Evolutionary conservation across 2,888 invertebrate species (phyloP).

Genomic region (Dolomedes plantarius): DNA sequence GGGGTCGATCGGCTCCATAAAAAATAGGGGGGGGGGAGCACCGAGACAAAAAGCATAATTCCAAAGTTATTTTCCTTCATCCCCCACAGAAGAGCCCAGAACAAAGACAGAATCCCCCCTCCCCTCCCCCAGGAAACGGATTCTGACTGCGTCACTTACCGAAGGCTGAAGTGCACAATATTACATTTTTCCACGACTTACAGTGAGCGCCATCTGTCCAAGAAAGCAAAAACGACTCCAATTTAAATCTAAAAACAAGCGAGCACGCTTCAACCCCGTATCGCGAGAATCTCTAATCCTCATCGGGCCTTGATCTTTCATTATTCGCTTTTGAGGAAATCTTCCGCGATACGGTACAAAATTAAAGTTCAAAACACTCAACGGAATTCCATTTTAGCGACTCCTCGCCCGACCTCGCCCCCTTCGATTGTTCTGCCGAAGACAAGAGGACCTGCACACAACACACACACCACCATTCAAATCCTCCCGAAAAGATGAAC

Average conservation of each 20-base stretch:
- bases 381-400: not conserved
- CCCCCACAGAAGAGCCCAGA: no score
- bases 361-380: slow-evolving; percentile 15
- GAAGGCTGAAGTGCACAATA: no score
- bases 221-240: not conserved
- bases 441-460: no score
- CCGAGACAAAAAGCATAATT: no score
- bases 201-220: not conserved
- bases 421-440: not conserved
- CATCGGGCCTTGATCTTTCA: not conserved
- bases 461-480: not conserved
- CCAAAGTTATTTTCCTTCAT: no score
- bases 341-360: not conserved
- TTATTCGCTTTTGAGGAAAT: not conserved
- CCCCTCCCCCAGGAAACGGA: no score
- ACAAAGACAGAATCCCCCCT: no score
- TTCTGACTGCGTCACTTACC: no score
- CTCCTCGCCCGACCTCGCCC: not conserved
- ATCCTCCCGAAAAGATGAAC: not conserved
- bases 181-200: no score
- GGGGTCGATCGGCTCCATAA: no score
- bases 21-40: no score
- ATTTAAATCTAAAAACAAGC: not conserved
- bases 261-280: not conserved
- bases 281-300: not conserved